These are phyloP conservation scores for Triops cancriformis DNA, from an alignment of 1,140 invertebrate genomes.

Conservation along the genomic window DNA sequence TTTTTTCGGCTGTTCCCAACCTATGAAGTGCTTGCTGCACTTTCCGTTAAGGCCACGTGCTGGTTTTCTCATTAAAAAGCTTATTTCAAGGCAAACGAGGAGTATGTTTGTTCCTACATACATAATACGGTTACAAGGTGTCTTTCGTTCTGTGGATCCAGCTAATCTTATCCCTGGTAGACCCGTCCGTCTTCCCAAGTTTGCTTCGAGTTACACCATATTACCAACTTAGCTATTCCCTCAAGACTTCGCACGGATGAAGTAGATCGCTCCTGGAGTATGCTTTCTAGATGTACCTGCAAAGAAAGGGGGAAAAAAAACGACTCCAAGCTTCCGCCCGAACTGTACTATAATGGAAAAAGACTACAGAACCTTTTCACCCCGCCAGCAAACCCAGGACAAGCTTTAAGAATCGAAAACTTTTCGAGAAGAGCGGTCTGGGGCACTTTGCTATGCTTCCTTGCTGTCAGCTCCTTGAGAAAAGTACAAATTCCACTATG, in stretches of 20 bases:
- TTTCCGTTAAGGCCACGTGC: neutral
- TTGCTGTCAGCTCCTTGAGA: neutral
- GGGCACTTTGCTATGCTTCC: neutral
- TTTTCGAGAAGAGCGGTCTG: neutral
- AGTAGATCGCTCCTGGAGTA: neutral
- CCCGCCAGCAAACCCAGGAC: neutral
- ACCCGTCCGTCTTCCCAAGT: neutral
- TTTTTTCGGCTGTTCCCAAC: too few species aligned
- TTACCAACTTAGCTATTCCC: neutral
- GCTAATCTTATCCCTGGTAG: neutral
- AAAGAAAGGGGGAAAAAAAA: neutral
- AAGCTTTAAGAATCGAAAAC: neutral
- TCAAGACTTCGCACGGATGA: neutral
- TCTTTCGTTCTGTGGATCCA: neutral
- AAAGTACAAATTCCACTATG: neutral
- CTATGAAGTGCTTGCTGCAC: neutral
- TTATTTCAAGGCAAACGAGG: neutral
- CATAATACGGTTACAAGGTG: neutral
- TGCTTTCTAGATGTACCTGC: neutral
- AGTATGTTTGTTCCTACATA: neutral
- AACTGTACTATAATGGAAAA: neutral
- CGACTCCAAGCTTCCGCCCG: neutral
- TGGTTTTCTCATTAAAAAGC: neutral
- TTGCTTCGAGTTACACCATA: neutral
- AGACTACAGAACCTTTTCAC: neutral